Evolutionary conservation across 2,113 vertebrate genomes (phyloP).

Genomic region (Zosterops lateralis): DNA sequence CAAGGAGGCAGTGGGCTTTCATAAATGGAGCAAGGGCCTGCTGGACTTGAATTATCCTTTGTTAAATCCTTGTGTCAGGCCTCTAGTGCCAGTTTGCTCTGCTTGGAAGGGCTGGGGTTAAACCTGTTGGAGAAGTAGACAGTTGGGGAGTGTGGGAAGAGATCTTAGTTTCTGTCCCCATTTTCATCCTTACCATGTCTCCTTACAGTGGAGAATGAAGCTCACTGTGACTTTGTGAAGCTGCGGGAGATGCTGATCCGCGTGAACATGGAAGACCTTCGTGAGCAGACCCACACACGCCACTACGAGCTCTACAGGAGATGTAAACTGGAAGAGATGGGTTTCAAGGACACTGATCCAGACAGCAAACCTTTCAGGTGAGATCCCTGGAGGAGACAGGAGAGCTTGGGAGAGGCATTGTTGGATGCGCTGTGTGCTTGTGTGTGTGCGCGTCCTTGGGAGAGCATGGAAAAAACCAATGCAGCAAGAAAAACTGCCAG

Average conservation of each 20-base stretch:
- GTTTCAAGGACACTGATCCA: slow-evolving; percentile 96
- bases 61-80: neutral
- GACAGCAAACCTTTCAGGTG: slow-evolving; percentile 99
- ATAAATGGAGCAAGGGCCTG: neutral
- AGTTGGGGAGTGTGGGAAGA: neutral
- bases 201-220: slow-evolving; percentile 92
- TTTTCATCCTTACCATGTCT: neutral
- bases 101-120: neutral
- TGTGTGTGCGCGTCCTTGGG: neutral
- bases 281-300: slow-evolving; percentile 94
- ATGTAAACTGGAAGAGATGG: slow-evolving; percentile 99
- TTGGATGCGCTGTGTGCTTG: accelerated
- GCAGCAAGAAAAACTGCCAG: neutral
- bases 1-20: neutral
- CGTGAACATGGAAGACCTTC: slow-evolving; percentile 92
- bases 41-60: neutral
- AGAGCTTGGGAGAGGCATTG: neutral
- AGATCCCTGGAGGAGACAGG: neutral
- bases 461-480: neutral
- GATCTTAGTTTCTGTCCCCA: neutral
- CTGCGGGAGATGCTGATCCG: slow-evolving; percentile 88
- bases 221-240: slow-evolving; percentile 89
- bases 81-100: neutral
- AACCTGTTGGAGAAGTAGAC: neutral
- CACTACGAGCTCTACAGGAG: slow-evolving; percentile 97